Conservation (phyloP, 2,113 vertebrate genomes). For the Phalacrocorax carbo region DNA sequence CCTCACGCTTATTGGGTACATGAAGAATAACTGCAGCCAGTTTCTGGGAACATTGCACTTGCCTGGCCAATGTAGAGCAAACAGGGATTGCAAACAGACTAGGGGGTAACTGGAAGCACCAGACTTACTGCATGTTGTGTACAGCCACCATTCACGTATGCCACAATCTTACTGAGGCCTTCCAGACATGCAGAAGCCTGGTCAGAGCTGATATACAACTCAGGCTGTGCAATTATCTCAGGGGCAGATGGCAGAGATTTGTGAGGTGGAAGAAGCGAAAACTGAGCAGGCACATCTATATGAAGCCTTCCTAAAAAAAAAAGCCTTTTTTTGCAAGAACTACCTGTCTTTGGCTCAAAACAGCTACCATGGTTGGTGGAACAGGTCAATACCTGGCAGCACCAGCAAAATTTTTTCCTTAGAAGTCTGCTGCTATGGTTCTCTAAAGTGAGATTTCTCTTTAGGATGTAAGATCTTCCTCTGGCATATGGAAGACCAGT, state of each 20-base stretch:
- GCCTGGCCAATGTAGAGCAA: rapidly evolving
- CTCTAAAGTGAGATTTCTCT: neutral
- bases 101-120: neutral
- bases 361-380: neutral
- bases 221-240: neutral
- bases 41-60: neutral
- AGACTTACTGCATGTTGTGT: rapidly evolving
- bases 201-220: neutral
- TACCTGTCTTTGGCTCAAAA: neutral
- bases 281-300: neutral
- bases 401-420: neutral
- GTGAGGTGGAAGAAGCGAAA: neutral
- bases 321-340: neutral
- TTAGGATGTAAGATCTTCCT: neutral
- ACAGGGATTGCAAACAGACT: neutral
- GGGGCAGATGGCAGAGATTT: neutral
- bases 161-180: neutral
- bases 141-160: neutral
- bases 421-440: neutral
- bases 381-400: neutral
- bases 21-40: neutral
- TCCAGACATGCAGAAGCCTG: neutral
- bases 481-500: neutral
- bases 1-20: neutral
- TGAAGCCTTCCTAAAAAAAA: neutral